Evolutionary conservation across 2,797 vertebrate genomes (phyloP).

Genomic region (Neosalanx taihuensis): DNA sequence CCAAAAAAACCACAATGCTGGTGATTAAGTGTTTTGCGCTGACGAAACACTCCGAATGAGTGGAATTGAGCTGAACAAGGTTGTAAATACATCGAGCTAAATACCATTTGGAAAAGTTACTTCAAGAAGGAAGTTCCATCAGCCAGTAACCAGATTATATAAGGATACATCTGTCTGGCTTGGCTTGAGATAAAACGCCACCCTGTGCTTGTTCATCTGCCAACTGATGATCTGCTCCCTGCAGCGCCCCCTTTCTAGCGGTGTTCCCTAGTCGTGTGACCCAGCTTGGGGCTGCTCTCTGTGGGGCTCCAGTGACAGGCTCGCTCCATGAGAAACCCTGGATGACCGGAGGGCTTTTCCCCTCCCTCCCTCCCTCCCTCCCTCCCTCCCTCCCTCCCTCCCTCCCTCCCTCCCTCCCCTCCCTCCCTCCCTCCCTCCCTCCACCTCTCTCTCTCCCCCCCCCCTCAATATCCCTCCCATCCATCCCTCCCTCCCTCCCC

Average conservation of each 20-base stretch:
- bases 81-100: no score
- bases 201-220: constrained; percentile 6
- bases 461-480: constrained; percentile 2
- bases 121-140: no score
- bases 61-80: no score
- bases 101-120: no score
- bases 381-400: constrained; percentile 9
- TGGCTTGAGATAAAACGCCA: constrained; percentile 12
- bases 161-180: background rate
- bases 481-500: constrained; percentile 19
- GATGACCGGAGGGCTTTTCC: constrained; percentile 31
- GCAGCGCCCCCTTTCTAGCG: no score
- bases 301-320: constrained; percentile 35
- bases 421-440: constrained; percentile 6
- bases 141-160: no score
- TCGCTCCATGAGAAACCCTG: constrained; percentile 43
- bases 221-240: constrained; percentile 13
- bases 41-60: no score
- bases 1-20: no score
- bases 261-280: constrained; percentile 8
- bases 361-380: no score
- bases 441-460: constrained; percentile 2
- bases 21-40: no score
- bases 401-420: constrained; percentile 14
- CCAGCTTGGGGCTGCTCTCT: constrained; percentile 29